Conservation (phyloP, 2,888 invertebrate genomes). For the Troides oblongomaculatus region DNA sequence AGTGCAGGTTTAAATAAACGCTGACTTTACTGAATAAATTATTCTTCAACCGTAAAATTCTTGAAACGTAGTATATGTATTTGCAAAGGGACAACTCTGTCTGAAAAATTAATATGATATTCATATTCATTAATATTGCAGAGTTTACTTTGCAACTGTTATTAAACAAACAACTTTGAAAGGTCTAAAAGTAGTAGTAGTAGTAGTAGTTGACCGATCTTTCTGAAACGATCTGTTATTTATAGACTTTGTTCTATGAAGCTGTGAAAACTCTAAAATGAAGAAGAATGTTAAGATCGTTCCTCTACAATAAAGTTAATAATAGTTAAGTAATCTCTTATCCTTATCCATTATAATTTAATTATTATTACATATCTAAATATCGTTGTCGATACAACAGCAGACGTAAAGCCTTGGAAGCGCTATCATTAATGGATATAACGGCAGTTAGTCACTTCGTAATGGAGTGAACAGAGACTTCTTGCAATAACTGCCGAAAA, state of each 20-base stretch:
- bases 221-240: too few relatives aligned
- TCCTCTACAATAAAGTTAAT: too few relatives aligned
- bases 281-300: too few relatives aligned
- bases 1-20: constrained; percentile 11
- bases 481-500: constrained; percentile 7
- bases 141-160: too few relatives aligned
- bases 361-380: not conserved
- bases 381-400: constrained; percentile 1
- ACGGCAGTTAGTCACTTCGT: constrained; percentile 3
- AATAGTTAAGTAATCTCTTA: too few relatives aligned
- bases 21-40: constrained; percentile 8
- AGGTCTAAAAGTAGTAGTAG: too few relatives aligned
- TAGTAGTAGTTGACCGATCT: too few relatives aligned
- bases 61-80: not conserved
- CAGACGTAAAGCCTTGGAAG: not conserved
- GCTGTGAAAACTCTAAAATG: too few relatives aligned
- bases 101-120: not conserved
- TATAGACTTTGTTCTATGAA: too few relatives aligned
- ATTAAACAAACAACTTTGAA: too few relatives aligned
- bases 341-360: too few relatives aligned
- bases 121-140: not conserved
- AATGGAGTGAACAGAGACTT: not conserved
- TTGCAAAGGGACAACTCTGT: not conserved
- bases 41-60: constrained; percentile 9
- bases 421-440: constrained; percentile 10